Conservation (phyloP, 2,797 vertebrate species). For the Eulemur mongoz region DNA sequence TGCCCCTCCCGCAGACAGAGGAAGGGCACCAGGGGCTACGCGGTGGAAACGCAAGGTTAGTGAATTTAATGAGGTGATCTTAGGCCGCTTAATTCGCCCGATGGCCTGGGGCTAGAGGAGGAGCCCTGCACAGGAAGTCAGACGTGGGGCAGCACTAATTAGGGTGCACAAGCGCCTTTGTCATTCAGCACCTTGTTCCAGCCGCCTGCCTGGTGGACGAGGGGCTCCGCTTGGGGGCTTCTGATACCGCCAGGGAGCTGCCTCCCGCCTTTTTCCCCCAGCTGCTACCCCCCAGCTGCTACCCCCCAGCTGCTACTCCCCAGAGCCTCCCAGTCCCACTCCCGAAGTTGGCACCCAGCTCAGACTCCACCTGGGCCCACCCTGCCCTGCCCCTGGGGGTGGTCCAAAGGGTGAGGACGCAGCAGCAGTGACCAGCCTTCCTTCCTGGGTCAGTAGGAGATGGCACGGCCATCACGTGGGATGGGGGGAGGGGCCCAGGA, state of each 20-base stretch:
- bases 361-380: background rate
- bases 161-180: slow-evolving; percentile 23
- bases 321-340: fast-evolving
- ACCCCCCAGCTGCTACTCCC: too few relatives aligned
- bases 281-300: too few relatives aligned
- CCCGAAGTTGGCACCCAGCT: background rate
- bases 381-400: fast-evolving
- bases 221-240: background rate
- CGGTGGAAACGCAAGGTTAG: slow-evolving; percentile 3
- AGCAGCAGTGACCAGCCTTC: background rate
- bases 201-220: background rate
- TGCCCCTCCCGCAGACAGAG: slow-evolving; percentile 40
- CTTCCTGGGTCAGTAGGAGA: background rate
- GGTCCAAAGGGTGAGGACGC: too few relatives aligned
- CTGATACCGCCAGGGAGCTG: background rate
- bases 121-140: background rate
- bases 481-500: fast-evolving
- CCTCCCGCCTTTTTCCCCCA: background rate
- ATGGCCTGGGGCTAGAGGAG: slow-evolving; percentile 9
- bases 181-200: background rate
- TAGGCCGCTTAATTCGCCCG: slow-evolving; percentile 19
- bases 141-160: slow-evolving; percentile 51
- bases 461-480: fast-evolving
- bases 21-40: slow-evolving; percentile 44
- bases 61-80: slow-evolving; percentile 72